These are phyloP conservation scores for Drosophila peninsularis DNA, from an alignment of 2,888 invertebrate genomes.

Conservation along the genomic window DNA sequence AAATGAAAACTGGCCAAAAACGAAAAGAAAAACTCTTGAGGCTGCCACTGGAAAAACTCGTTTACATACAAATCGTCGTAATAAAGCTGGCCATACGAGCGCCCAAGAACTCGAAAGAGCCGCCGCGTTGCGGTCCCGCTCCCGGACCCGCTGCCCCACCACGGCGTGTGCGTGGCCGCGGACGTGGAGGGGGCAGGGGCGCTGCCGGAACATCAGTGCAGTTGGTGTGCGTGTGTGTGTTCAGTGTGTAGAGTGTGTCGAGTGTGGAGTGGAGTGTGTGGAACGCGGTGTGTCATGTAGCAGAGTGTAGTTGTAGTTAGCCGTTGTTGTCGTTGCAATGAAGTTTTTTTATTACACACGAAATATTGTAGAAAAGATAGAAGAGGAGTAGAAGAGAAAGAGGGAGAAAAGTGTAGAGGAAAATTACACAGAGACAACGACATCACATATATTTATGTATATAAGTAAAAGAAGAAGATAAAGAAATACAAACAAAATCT, in stretches of 20 bases:
- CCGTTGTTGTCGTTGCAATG: constrained; percentile 55
- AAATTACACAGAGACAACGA: constrained; percentile 71
- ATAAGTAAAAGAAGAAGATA: constrained; percentile 8
- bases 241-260: constrained; percentile 7
- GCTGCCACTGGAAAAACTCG: constrained; percentile 80
- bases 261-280: constrained; percentile 20
- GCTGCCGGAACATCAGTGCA: constrained; percentile 45
- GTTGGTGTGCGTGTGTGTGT: constrained; percentile 21
- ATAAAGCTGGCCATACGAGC: constrained; percentile 84
- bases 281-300: constrained; percentile 16
- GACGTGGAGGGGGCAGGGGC: constrained; percentile 56
- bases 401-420: constrained; percentile 65
- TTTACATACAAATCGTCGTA: constrained; percentile 84
- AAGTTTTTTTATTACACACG: constrained; percentile 53
- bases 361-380: constrained; percentile 38
- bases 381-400: constrained; percentile 44
- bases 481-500: constrained; percentile 38
- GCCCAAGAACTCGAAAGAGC: constrained; percentile 84
- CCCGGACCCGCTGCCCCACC: constrained; percentile 26
- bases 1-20: constrained; percentile 74
- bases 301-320: constrained; percentile 27
- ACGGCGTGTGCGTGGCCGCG: constrained; percentile 53
- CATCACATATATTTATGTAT: constrained; percentile 39
- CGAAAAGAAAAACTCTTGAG: constrained; percentile 53
- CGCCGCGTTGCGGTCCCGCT: constrained; percentile 69